A percentile compares a stretch with the other conserved stretches of the same genome.
These are phyloP conservation scores for Cranoglanis bouderius DNA, from an alignment of 2,113 vertebrate genomes.

Conservation along the genomic window DNA sequence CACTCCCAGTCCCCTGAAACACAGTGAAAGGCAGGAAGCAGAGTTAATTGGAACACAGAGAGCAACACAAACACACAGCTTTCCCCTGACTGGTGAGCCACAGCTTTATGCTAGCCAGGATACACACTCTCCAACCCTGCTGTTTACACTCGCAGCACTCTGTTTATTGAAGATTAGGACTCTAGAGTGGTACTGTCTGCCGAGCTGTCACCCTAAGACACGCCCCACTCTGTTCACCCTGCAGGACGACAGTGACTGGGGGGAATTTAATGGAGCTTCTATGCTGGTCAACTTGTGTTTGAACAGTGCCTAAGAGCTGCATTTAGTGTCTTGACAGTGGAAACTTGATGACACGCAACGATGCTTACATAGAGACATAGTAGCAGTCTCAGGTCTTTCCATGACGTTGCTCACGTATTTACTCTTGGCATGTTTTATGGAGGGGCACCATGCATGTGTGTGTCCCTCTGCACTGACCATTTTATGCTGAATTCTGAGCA, in stretches of 20 bases:
- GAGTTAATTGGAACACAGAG: not conserved
- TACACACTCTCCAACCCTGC: slow-evolving; percentile 24
- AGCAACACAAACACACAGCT: slow-evolving; percentile 31
- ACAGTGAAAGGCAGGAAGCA: slow-evolving; percentile 23
- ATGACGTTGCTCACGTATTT: slow-evolving; percentile 42
- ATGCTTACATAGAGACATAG: slow-evolving; percentile 26
- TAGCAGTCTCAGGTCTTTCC: slow-evolving; percentile 37
- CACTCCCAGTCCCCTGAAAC: slow-evolving; percentile 91
- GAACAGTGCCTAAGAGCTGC: slow-evolving; percentile 37
- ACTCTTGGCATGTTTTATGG: slow-evolving; percentile 42
- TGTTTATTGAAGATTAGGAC: slow-evolving; percentile 51
- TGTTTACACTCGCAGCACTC: slow-evolving; percentile 47
- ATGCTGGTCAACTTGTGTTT: slow-evolving; percentile 38
- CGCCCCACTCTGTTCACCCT: slow-evolving; percentile 16
- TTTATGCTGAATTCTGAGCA: slow-evolving; percentile 19
- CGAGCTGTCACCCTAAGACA: slow-evolving; percentile 41
- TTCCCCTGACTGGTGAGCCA: slow-evolving; percentile 24
- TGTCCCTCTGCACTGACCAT: not conserved
- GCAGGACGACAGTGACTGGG: not conserved
- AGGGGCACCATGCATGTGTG: not conserved
- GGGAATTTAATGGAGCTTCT: slow-evolving; percentile 27
- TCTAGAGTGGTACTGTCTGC: slow-evolving; percentile 14
- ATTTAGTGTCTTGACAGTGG: slow-evolving; percentile 41
- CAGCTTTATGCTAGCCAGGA: slow-evolving; percentile 44
- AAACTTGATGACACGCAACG: slow-evolving; percentile 32